A percentile compares a stretch with the other conserved stretches of the same genome.
These are phyloP conservation scores for Coryphaenoides rupestris DNA, from an alignment of 2,113 vertebrate species.

Conservation along the genomic window DNA sequence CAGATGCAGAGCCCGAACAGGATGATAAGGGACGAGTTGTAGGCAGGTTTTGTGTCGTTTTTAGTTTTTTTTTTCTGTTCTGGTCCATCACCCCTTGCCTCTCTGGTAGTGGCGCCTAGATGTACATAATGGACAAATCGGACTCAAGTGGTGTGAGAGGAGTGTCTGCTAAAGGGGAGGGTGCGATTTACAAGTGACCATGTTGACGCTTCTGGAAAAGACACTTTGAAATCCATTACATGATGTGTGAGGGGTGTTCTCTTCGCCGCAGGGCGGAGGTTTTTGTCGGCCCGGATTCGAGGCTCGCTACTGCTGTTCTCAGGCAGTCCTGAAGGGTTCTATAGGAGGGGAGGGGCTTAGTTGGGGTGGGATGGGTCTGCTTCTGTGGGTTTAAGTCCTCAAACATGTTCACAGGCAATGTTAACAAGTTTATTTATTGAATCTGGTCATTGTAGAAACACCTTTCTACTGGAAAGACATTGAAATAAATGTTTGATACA, in stretches of 20 bases:
- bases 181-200: conserved; percentile 39
- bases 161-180: conserved; percentile 39
- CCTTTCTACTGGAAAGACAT: conserved; percentile 82
- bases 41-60: conserved; percentile 54
- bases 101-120: conserved; percentile 46
- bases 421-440: conserved; percentile 86
- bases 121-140: conserved; percentile 66
- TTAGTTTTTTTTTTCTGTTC: no score
- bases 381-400: conserved; percentile 40
- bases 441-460: conserved; percentile 80
- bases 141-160: conserved; percentile 70
- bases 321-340: conserved; percentile 81
- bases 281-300: conserved; percentile 81
- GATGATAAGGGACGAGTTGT: conserved; percentile 91
- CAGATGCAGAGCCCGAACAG: conserved; percentile 65
- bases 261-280: conserved; percentile 92
- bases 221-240: conserved; percentile 68
- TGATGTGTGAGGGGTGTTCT: conserved; percentile 77
- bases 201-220: conserved; percentile 55
- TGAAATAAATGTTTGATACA: conserved; percentile 90
- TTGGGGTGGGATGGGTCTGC: conserved; percentile 18
- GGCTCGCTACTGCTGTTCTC: conserved; percentile 97
- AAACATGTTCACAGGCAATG: conserved; percentile 62
- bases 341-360: conserved; percentile 53
- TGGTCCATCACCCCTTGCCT: conserved; percentile 35